Evolutionary conservation across 2,888 invertebrate species (phyloP).

Genomic region (Pharmacophagus antenor): DNA sequence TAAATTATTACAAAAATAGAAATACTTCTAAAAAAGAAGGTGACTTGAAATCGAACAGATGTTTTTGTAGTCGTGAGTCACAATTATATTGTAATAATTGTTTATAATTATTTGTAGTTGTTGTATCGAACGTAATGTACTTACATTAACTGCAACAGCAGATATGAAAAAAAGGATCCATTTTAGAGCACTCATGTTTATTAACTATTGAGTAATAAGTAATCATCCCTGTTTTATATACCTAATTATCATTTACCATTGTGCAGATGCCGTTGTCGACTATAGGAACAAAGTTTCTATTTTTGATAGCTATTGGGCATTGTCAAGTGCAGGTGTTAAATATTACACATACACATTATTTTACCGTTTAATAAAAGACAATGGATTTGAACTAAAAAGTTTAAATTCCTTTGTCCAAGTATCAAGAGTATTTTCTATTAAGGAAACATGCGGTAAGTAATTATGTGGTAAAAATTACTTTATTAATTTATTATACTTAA

Average conservation of each 20-base stretch:
- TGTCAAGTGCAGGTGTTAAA: constrained; percentile 13
- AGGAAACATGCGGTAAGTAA: neutral
- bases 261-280: constrained; percentile 28
- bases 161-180: constrained; percentile 40
- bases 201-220: constrained; percentile 31
- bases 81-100: neutral
- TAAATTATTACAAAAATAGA: too few species aligned
- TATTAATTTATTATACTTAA: too few species aligned
- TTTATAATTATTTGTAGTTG: neutral
- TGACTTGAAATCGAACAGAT: too few species aligned
- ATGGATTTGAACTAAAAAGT: neutral
- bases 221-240: constrained; percentile 25
- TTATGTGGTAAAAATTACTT: neutral
- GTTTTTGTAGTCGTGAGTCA: too few species aligned
- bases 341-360: neutral
- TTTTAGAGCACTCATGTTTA: constrained; percentile 37
- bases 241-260: constrained; percentile 22
- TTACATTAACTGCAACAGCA: constrained; percentile 40
- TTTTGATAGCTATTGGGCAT: constrained; percentile 23
- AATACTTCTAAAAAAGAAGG: too few species aligned
- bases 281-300: constrained; percentile 26
- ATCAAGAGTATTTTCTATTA: neutral
- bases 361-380: neutral
- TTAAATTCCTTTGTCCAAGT: neutral
- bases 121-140: constrained; percentile 21